phyloP scores from a whole-genome alignment of 2,888 invertebrate species.

The Tuberolachnus salignus region DNA sequence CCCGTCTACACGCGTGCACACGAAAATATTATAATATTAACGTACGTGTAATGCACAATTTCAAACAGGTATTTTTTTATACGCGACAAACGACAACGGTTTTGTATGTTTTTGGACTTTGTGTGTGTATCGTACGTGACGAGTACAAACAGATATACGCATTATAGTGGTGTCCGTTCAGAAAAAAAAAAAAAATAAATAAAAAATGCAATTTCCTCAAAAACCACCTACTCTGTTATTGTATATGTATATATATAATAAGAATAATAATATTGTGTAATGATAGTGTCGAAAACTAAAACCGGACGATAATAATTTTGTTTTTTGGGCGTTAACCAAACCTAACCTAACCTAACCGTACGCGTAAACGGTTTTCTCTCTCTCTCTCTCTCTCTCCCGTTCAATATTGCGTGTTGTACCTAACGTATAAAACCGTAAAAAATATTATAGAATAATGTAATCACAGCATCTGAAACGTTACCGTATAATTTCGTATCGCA shows the following conservation, averaged over 20 bases:
- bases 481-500: too few species aligned
- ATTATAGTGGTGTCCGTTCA: constrained; percentile 24
- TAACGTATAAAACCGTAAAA: not conserved
- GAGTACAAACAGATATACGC: not conserved
- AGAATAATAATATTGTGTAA: constrained; percentile 22
- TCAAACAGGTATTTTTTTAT: constrained; percentile 8
- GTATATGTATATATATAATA: too few species aligned
- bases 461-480: too few species aligned
- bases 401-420: constrained; percentile 1
- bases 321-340: constrained; percentile 11
- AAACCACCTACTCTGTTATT: constrained; percentile 47
- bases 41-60: not conserved
- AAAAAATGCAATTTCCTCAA: constrained; percentile 46
- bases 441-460: not conserved
- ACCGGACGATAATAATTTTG: constrained; percentile 30
- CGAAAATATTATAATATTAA: not conserved
- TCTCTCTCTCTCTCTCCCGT: not conserved
- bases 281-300: constrained; percentile 41
- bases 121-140: constrained; percentile 2
- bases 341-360: too few species aligned
- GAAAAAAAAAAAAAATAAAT: too few species aligned
- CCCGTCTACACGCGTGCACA: not conserved
- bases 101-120: constrained; percentile 1
- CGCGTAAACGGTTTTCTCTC: not conserved
- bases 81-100: not conserved